These are phyloP conservation scores for Agelas oroides DNA, from an alignment of 37 sponge, comb jelly and placozoan genomes.

Conservation along the genomic window DNA sequence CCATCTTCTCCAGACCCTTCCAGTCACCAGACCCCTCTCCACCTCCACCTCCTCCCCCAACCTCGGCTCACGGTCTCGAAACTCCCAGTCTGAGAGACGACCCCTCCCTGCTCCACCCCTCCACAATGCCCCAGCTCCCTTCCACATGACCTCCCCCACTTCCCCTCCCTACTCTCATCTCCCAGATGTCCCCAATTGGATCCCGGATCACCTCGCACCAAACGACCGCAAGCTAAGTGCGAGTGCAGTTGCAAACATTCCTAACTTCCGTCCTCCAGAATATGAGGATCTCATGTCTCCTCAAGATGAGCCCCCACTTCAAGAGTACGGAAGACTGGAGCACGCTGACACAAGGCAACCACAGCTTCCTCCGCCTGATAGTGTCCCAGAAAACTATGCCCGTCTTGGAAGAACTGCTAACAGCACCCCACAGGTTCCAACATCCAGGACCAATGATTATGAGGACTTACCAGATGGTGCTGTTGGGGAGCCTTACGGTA, in stretches of 20 bases:
- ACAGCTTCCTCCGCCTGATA: background rate
- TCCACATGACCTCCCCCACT: background rate
- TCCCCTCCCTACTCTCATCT: background rate
- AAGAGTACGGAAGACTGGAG: too few relatives aligned
- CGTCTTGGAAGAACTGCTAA: background rate
- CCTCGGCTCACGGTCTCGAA: background rate
- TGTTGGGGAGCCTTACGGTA: background rate
- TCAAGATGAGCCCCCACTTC: too few relatives aligned
- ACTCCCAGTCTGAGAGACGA: conserved; percentile 1
- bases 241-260: conserved; percentile 10
- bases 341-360: background rate
- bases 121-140: background rate
- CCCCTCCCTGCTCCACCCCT: background rate
- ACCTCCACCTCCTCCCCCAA: background rate
- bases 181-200: background rate
- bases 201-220: background rate
- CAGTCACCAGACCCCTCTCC: background rate
- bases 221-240: background rate
- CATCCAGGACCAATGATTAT: background rate
- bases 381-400: background rate
- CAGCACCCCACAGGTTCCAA: background rate
- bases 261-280: background rate
- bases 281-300: background rate
- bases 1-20: background rate
- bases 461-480: background rate